Conservation (phyloP, 2,797 vertebrate genomes). For the Toxotes lorentzi region DNA sequence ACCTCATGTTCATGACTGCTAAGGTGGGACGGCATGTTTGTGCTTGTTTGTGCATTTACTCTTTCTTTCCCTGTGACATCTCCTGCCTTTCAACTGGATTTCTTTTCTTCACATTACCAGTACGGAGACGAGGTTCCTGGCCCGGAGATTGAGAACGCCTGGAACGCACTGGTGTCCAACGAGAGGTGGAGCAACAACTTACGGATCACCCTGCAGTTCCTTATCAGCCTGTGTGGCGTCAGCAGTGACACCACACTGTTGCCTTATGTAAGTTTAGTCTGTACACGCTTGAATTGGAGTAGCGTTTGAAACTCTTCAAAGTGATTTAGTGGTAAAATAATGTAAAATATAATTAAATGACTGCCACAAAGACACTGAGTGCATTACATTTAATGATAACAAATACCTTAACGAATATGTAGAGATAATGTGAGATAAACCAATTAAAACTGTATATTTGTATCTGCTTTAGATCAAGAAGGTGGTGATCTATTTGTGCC, state of each 20-base stretch:
- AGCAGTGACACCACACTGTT: slow-evolving; percentile 97
- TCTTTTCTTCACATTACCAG: slow-evolving; percentile 74
- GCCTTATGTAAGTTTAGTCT: slow-evolving; percentile 89
- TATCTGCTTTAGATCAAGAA: slow-evolving; percentile 93
- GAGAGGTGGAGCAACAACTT: slow-evolving; percentile 99
- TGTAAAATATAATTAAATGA: background rate
- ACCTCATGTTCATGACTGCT: slow-evolving; percentile 99
- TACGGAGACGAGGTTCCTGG: slow-evolving; percentile 98
- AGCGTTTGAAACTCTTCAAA: background rate
- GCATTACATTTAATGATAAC: background rate
- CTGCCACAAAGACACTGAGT: background rate
- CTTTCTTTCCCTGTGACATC: accelerated
- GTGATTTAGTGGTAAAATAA: slow-evolving; percentile 3
- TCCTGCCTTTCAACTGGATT: background rate
- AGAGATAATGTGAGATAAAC: background rate
- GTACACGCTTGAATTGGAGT: background rate
- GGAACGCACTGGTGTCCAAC: slow-evolving; percentile 97
- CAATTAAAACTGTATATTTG: background rate
- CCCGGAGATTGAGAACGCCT: slow-evolving; percentile 97
- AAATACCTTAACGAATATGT: background rate
- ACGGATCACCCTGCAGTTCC: slow-evolving; percentile 94
- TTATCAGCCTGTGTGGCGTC: slow-evolving; percentile 97
- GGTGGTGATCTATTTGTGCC: slow-evolving; percentile 96
- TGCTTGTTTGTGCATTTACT: background rate
- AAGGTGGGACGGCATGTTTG: slow-evolving; percentile 85